Base-by-base conservation (phyloP, 2,888 invertebrate genomes). In the Troides aeacus region DNA sequence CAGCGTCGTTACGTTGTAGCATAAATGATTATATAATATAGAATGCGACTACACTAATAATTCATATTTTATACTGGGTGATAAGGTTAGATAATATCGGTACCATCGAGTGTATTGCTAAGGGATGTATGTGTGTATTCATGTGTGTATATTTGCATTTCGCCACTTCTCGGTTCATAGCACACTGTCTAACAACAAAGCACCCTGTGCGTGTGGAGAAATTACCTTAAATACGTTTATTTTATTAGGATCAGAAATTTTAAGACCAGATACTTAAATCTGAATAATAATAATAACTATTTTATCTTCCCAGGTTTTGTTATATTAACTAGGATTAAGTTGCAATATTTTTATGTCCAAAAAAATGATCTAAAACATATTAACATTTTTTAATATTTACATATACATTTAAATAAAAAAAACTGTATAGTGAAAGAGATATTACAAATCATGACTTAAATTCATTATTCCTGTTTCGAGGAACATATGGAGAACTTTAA, bases 41-140 rank as follows among this genome's bases (percentile, higher is more conserved):
- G 46, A 57, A 24, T 50, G 62, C 39, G 24, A 50, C 62, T 62
- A 62, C 57, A 18, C 18, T 59, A 62, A 57, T 59, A 65, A 69
- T 65, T 58, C 39, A 66, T 50, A 53, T 69, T 70, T 70, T 62
- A 62, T 58, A 59, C 62, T 23, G 30, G 57, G 42, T 30, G 69
- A 65, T 69, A 65, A 0, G 30, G 3, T 30, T 30, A 30, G 4
- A 65, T 39, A 42, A 56, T 18, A 58, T 62, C 53, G n/a, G 36
- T 23, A 30, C 24, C 21, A 68, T 12, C 61, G 61, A 39, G 64
- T 64, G 64, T 68, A 63, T 21, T 50, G 63, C 36, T 61, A 50
- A 23, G 8, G 30, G 61, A 8, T 12, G 36, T 50, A n/a, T 12
- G 4, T 64, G 60, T 60, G 39, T 56, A 42, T 59, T 53, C 56